phyloP scores from a whole-genome alignment of 2,888 invertebrate genomes.

The Mycalesis mineus region DNA sequence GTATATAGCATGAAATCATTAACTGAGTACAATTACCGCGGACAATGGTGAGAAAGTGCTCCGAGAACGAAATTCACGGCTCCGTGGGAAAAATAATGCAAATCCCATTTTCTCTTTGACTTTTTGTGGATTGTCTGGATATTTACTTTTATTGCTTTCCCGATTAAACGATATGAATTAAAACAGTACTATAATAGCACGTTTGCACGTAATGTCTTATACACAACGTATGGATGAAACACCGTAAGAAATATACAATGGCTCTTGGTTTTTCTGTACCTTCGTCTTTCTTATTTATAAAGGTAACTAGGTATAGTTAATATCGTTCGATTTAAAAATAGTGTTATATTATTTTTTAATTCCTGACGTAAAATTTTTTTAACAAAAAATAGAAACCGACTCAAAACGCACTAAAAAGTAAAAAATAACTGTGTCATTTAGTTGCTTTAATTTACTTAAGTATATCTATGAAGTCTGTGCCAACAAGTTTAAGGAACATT shows the following conservation, averaged over 20 bases:
- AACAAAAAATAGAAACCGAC: too few species aligned
- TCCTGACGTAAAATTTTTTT: too few species aligned
- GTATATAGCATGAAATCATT: constrained; percentile 53
- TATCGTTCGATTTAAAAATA: too few species aligned
- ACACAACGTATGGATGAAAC: not conserved
- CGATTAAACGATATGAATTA: constrained; percentile 23
- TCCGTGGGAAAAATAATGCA: constrained; percentile 55
- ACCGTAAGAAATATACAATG: constrained; percentile 4
- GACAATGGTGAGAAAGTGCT: constrained; percentile 66
- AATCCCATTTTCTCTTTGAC: constrained; percentile 58
- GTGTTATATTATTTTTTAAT: too few species aligned
- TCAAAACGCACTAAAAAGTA: too few species aligned
- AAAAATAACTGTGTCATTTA: too few species aligned
- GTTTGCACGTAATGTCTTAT: constrained; percentile 8
- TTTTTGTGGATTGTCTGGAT: constrained; percentile 31
- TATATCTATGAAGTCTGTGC: too few species aligned
- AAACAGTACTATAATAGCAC: constrained; percentile 12
- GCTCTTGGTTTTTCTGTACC: not conserved
- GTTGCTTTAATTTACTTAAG: too few species aligned
- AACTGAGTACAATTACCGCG: constrained; percentile 54
- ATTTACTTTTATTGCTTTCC: constrained; percentile 25
- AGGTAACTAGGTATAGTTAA: too few species aligned
- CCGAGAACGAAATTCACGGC: constrained; percentile 54
- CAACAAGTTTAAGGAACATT: too few species aligned
- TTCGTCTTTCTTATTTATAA: too few species aligned